Conservation (phyloP, 2,113 vertebrate species). For the Lophius piscatorius region DNA sequence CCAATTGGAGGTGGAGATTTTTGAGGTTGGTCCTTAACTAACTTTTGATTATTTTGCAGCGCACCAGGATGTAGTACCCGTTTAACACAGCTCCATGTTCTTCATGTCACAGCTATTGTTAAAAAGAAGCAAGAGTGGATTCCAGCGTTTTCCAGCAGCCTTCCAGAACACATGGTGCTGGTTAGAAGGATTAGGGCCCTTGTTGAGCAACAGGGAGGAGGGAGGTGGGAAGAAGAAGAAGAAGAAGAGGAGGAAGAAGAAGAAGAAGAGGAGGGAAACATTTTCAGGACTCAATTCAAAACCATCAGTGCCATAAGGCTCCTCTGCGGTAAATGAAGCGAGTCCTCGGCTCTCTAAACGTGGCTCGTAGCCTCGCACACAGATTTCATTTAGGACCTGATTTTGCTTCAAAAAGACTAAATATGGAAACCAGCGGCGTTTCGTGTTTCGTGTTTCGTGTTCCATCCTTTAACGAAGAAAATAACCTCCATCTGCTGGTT, state of each 20-base stretch:
- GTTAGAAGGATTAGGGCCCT: slow-evolving; percentile 74
- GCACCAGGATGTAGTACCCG: slow-evolving; percentile 54
- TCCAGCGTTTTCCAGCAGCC: slow-evolving; percentile 73
- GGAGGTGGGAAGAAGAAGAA: slow-evolving; percentile 29
- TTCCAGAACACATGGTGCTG: slow-evolving; percentile 77
- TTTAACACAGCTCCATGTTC: slow-evolving; percentile 56
- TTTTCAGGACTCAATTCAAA: slow-evolving; percentile 68
- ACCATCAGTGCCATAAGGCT: slow-evolving; percentile 68
- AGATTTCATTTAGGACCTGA: slow-evolving; percentile 53
- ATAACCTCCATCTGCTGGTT: too few species aligned
- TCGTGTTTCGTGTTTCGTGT: too few species aligned
- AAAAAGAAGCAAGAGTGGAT: slow-evolving; percentile 65
- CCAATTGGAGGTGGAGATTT: slow-evolving; percentile 13
- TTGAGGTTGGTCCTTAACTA: slow-evolving; percentile 20
- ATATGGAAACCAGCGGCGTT: slow-evolving; percentile 47
- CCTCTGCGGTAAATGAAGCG: slow-evolving; percentile 67
- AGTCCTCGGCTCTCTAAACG: slow-evolving; percentile 56
- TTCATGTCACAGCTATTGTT: slow-evolving; percentile 74
- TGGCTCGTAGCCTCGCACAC: slow-evolving; percentile 57
- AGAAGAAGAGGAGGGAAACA: slow-evolving; percentile 60
- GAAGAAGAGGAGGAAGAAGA: slow-evolving; percentile 36
- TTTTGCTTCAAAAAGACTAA: slow-evolving; percentile 51
- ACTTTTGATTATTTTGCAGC: slow-evolving; percentile 25
- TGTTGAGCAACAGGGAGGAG: slow-evolving; percentile 55
- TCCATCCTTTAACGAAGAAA: too few species aligned